phyloP scores from a whole-genome alignment of 2,888 invertebrate genomes.

The Ernsta delagoae region DNA sequence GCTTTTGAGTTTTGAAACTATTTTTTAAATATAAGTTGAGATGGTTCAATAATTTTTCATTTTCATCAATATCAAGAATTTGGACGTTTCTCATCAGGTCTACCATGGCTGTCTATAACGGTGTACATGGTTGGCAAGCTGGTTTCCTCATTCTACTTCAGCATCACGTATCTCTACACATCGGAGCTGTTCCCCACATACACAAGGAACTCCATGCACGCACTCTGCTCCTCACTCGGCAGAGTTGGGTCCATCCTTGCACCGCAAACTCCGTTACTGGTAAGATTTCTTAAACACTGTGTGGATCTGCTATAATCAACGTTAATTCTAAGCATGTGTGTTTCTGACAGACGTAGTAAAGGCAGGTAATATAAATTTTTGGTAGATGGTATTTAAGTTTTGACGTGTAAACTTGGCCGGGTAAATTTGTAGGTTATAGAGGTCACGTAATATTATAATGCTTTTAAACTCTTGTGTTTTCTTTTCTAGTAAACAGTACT shows the following conservation, averaged over 20 bases:
- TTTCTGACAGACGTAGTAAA: no score
- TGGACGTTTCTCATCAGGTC: constrained; percentile 55
- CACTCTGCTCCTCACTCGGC: constrained; percentile 87
- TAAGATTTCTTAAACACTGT: constrained; percentile 51
- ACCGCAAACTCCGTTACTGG: constrained; percentile 87
- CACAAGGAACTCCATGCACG: constrained; percentile 87
- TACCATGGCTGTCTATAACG: constrained; percentile 74
- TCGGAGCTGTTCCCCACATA: constrained; percentile 88
- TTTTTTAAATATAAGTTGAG: no score
- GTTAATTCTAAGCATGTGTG: no score
- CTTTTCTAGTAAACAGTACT: no score
- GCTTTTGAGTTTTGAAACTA: no score
- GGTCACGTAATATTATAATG: no score
- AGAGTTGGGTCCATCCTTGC: constrained; percentile 87
- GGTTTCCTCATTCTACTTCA: constrained; percentile 86
- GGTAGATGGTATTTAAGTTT: no score
- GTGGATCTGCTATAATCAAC: neutral
- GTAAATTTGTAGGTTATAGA: no score
- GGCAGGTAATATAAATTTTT: no score
- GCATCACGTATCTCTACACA: constrained; percentile 86
- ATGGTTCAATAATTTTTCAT: neutral
- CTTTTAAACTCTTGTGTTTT: no score
- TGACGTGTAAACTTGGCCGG: no score
- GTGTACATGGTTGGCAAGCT: constrained; percentile 86
- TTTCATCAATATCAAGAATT: constrained; percentile 36